Conservation (phyloP, 1,140 invertebrate genomes). For the Rhynchophorus ferrugineus region DNA sequence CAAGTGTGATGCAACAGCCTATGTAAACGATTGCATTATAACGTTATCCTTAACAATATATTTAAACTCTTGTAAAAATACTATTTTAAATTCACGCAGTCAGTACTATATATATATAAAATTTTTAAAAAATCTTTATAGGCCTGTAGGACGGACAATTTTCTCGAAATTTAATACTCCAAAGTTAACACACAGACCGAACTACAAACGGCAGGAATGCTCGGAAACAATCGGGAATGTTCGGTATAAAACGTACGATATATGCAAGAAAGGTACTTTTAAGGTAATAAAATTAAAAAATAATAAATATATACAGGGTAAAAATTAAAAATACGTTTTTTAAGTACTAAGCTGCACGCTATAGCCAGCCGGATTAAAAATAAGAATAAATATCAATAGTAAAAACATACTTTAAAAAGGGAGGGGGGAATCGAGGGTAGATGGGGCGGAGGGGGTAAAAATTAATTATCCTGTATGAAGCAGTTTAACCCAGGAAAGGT, state of each 20-base stretch:
- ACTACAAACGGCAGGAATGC: background rate
- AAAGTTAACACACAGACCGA: background rate
- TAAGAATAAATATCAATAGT: too few relatives aligned
- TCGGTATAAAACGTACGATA: background rate
- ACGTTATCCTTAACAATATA: conserved; percentile 24
- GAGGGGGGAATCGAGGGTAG: too few relatives aligned
- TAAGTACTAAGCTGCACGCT: too few relatives aligned
- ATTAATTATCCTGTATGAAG: too few relatives aligned
- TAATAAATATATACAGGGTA: conserved; percentile 13
- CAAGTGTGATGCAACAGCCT: conserved; percentile 30
- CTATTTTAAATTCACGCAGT: background rate
- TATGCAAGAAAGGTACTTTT: conserved; percentile 5
- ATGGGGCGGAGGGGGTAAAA: too few relatives aligned
- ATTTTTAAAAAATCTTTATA: background rate
- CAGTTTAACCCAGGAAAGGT: too few relatives aligned
- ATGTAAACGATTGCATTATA: conserved; percentile 26
- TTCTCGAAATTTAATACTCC: conserved; percentile 1
- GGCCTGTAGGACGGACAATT: background rate
- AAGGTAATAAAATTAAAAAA: conserved; percentile 1
- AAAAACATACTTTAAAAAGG: too few relatives aligned
- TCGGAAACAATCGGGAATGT: too few relatives aligned
- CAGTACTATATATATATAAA: background rate
- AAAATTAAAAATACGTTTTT: background rate
- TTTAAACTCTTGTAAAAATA: conserved; percentile 8
- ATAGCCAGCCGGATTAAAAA: too few relatives aligned